A percentile compares a stretch with the other conserved stretches of the same genome.
Conservation (phyloP, 1,140 invertebrate genomes). For the Mylabris phalerata region DNA sequence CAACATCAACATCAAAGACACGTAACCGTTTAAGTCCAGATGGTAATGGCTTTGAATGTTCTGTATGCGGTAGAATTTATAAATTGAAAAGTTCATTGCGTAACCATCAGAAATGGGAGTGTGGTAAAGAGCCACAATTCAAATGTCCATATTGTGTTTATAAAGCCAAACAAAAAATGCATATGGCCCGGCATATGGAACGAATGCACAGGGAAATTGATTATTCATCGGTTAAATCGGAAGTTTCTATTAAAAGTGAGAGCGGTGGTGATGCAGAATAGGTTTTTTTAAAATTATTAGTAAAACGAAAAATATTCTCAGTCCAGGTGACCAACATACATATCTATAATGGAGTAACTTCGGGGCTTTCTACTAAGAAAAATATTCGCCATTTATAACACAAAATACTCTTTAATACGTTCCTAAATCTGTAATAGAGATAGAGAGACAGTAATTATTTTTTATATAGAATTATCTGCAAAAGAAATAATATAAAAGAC, state of each 20-base stretch:
- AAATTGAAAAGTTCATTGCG: constrained; percentile 76
- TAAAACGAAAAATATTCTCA: background rate
- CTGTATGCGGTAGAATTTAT: constrained; percentile 72
- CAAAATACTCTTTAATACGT: constrained; percentile 14
- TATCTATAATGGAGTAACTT: too few relatives aligned
- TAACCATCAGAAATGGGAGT: constrained; percentile 84
- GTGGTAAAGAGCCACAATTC: constrained; percentile 55
- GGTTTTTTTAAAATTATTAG: background rate
- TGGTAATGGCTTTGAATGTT: constrained; percentile 57
- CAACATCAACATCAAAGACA: constrained; percentile 3
- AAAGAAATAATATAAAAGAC: too few relatives aligned
- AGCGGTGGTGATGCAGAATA: constrained; percentile 21
- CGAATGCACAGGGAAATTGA: constrained; percentile 67
- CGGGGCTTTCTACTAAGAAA: background rate
- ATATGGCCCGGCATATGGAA: constrained; percentile 76
- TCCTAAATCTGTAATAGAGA: constrained; percentile 6
- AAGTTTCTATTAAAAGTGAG: constrained; percentile 27
- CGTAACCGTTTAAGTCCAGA: constrained; percentile 9
- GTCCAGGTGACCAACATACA: too few relatives aligned
- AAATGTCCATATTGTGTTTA: constrained; percentile 50
- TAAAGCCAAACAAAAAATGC: constrained; percentile 46
- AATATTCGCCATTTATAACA: constrained; percentile 8
- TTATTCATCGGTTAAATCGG: constrained; percentile 35
- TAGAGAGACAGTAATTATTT: background rate
- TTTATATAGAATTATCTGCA: too few relatives aligned